phyloP scores from a whole-genome alignment of 2,113 vertebrate species.

The Cottus gobio region DNA sequence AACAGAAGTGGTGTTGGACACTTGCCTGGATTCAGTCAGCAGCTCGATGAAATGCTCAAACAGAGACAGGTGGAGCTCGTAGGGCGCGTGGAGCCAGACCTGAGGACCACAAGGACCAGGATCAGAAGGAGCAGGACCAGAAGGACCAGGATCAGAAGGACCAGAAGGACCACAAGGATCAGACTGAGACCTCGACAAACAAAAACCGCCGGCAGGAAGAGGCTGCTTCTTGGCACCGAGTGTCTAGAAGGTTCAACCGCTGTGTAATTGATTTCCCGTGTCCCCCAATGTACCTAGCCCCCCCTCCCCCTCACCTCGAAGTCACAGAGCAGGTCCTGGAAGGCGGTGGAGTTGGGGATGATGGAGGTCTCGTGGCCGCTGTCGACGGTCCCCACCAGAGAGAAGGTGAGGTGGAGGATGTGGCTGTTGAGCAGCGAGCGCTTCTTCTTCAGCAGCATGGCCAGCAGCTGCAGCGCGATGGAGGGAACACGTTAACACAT shows the following conservation, averaged over 20 bases:
- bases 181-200: constrained; percentile 13
- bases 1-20: not conserved
- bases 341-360: constrained; percentile 97
- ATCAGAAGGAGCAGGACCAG: constrained; percentile 15
- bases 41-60: constrained; percentile 99
- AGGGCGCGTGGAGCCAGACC: constrained; percentile 99
- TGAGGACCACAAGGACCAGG: constrained; percentile 74
- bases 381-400: constrained; percentile 97
- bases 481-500: too few species aligned
- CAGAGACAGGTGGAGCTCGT: constrained; percentile 97
- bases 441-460: constrained; percentile 98
- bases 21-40: constrained; percentile 96
- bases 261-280: too few species aligned
- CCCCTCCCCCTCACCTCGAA: constrained; percentile 95
- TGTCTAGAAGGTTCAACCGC: not conserved
- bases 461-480: constrained; percentile 89
- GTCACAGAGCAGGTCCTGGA: constrained; percentile 98
- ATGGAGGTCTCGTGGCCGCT: constrained; percentile 98
- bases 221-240: too few species aligned
- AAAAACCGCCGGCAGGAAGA: not conserved
- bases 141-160: too few species aligned
- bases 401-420: constrained; percentile 98
- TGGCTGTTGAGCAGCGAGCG: constrained; percentile 96
- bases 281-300: too few species aligned
- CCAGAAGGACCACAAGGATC: constrained; percentile 84